Conservation (phyloP, 2,113 vertebrate species). For the Merops nubicus region DNA sequence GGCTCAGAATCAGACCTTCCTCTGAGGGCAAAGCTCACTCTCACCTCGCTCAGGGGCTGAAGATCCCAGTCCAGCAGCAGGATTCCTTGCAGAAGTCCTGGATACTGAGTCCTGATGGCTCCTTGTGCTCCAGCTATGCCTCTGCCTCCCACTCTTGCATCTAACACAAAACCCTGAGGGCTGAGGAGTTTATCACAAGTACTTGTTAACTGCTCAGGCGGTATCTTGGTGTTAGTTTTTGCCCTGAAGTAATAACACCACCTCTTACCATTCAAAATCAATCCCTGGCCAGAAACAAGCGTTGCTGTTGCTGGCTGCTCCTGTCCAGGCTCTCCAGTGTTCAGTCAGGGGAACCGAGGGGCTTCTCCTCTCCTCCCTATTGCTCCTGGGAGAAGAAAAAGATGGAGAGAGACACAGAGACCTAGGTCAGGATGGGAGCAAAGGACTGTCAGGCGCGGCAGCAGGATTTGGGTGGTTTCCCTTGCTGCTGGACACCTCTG, state of each 20-base stretch:
- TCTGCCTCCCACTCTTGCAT: background rate
- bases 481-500: background rate
- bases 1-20: background rate
- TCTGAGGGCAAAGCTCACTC: background rate
- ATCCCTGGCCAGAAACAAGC: background rate
- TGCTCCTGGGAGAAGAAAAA: background rate
- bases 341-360: background rate
- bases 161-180: accelerated
- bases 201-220: background rate
- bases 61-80: background rate
- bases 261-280: background rate
- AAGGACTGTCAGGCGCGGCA: background rate
- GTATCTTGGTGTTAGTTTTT: background rate
- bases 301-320: background rate
- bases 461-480: background rate
- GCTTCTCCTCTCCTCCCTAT: background rate
- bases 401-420: background rate
- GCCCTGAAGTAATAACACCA: background rate
- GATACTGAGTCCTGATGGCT: background rate
- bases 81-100: background rate
- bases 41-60: background rate
- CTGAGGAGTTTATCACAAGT: background rate
- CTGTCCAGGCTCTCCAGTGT: background rate
- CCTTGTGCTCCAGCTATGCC: background rate
- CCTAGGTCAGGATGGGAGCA: background rate